These are phyloP conservation scores for Ascidia mentula DNA, from an alignment of 23 tunicate genomes.

Conservation along the genomic window DNA sequence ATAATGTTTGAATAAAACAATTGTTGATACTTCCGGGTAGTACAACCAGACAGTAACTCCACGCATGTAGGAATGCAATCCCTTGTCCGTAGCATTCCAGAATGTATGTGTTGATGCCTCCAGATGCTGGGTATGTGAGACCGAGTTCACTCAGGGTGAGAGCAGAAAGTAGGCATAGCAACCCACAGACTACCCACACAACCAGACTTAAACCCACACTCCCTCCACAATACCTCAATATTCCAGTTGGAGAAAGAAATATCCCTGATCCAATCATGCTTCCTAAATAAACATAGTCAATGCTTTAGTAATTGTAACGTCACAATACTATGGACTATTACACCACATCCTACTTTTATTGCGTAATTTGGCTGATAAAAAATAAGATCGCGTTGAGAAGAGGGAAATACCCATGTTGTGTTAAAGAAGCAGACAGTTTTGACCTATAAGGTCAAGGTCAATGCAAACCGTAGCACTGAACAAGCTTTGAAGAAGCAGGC, in stretches of 20 bases:
- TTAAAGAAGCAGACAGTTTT: too few relatives aligned
- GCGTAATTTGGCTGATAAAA: too few relatives aligned
- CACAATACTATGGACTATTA: too few relatives aligned
- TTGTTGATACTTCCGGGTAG: constrained; percentile 9
- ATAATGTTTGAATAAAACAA: too few relatives aligned
- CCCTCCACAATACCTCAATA: constrained; percentile 11
- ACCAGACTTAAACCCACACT: constrained; percentile 34
- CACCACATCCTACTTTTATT: too few relatives aligned
- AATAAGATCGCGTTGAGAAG: too few relatives aligned
- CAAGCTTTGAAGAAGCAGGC: too few relatives aligned
- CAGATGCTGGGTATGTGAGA: constrained; percentile 17
- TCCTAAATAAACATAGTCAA: too few relatives aligned
- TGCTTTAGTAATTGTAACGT: too few relatives aligned
- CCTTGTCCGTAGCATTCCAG: constrained; percentile 8
- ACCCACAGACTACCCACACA: constrained; percentile 40
- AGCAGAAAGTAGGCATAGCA: constrained; percentile 18
- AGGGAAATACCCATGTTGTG: too few relatives aligned
- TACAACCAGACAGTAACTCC: not conserved
- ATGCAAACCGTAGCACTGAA: too few relatives aligned
- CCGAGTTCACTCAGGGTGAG: constrained; percentile 31
- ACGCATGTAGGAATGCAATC: not conserved
- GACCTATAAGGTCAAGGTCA: too few relatives aligned
- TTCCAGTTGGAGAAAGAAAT: constrained; percentile 40
- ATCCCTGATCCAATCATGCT: constrained; percentile 50
- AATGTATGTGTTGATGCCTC: constrained; percentile 26